Conservation (phyloP, 2,113 vertebrate species). For the Anser brachyrhynchus region DNA sequence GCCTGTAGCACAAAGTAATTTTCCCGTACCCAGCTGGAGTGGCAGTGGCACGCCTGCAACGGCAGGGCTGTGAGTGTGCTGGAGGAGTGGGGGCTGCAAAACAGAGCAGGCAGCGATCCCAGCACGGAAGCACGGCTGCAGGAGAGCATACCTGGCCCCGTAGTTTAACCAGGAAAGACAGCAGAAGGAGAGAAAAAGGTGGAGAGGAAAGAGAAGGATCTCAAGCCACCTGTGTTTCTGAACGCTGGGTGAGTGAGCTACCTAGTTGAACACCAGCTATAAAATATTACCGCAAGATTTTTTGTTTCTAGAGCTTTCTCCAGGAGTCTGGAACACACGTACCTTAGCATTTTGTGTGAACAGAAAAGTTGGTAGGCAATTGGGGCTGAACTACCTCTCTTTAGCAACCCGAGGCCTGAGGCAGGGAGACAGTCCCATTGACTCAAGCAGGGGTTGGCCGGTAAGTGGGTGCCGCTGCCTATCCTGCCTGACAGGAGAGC, state of each 20-base stretch:
- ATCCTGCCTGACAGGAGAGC: background rate
- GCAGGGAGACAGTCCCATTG: background rate
- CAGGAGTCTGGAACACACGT: background rate
- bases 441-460: background rate
- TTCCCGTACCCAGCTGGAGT: background rate
- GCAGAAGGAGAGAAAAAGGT: background rate
- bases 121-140: background rate
- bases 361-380: background rate
- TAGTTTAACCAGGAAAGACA: background rate
- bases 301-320: background rate
- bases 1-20: background rate
- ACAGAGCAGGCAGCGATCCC: background rate
- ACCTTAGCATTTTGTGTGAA: background rate
- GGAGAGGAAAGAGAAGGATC: background rate
- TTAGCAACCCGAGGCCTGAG: background rate
- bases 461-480: accelerated
- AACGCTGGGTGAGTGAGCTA: background rate
- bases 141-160: background rate
- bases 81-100: background rate
- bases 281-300: background rate
- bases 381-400: background rate
- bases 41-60: background rate
- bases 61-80: background rate
- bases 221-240: background rate
- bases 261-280: background rate